Base-by-base conservation (phyloP, 2,113 vertebrate genomes). In the Leucopsar rothschildi region DNA sequence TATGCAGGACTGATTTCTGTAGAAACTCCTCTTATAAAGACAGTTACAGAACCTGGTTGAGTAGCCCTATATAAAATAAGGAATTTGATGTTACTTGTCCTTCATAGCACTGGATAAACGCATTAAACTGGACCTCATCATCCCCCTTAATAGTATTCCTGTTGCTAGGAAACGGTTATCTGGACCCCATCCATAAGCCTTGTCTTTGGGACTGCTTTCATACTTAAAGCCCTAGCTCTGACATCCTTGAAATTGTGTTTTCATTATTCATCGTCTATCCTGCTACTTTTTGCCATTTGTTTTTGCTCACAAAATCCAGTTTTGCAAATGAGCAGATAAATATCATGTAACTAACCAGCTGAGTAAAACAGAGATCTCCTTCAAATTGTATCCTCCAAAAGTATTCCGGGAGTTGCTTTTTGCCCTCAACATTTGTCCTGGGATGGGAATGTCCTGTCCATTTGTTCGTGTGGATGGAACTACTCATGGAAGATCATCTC, bases 111-210 rank as follows among this genome's bases (percentile, higher is more conserved):
- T 80, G 61, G 79, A 92, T 93, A 97, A 96, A 96, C 0, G 44
- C 71, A 96, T 96, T 96, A 95, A 96, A 96, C 97, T 90, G 96
- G 97, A 97, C 97, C 95, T 96, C 92, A 52, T 75, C 63, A 57
- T 94, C 68, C 66, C 95, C 95, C 83, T 89, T 95, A 92, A 96
- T 95, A 93, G 95, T 95, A 97, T 96, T 90, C 88, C 93, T 97
- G 98, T 98, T 98, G 98, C 98, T 98, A 98, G 97, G 98, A 96
- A 97, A 98, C 98, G 25, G 93, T 91, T 96, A 90, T 93, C 82
- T 88, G 94, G 92, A 97, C 95, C 96, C 96, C 61, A 65, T 88
- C 97, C 59, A 61, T 87, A 97, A 97, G 94, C 96, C 89, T 87
- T 96, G 88, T 97, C 92, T 97, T 94, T 79, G 42, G 90, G 83